Base-by-base conservation (phyloP, 2,113 vertebrate genomes). In the Cercocebus atys region DNA sequence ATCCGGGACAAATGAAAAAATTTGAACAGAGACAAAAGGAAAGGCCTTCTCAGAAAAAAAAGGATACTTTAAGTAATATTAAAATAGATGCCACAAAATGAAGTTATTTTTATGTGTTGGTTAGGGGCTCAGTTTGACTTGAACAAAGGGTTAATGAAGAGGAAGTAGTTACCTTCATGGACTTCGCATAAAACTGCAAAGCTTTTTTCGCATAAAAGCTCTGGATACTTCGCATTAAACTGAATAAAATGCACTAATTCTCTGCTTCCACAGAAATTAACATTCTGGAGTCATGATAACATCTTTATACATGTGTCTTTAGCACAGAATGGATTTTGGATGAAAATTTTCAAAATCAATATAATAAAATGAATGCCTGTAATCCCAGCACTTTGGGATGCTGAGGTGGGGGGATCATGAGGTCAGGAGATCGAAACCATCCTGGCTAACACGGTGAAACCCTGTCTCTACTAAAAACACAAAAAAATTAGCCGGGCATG, bases 51-150 rank as follows among this genome's bases (percentile, higher is more conserved):
- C 32, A 78, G 61, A 68, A 93, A 55, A 55, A 73, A 73, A 17
- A 88, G 38, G 75, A 80, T 47, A 76, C 61, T 88, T 91, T 40
- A 96, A 70, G 23, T 75, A 68, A 68, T 80, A 76, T 88, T 91
- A 32, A 88, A 93, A 85, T 38, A 66, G 20, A 70, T 9, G 52
- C 40, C 83, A 92, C n/a, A 68, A 32, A 82, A 57, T 88, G 52
- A 87, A 84, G 5, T 80, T 47, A 82, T 35, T 30, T 82, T 83
- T 82, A 8, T 59, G 40, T 35, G 55, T n/a, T 90, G 8, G 0
- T 84, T 87, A 92, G 27, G 5, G 18, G 3, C 3, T 94, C 85
- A 78, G 27, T 40, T 87, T 55, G 16, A 18, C 35, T 52, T 9
- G 27, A 88, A 57, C 30, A 81, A 95, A 90, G 8, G 4, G 6